Evolutionary conservation across 1,140 invertebrate genomes (phyloP), one percentile per base, ranked within the genome.

Genomic region (Conus ventricosus): DNA sequence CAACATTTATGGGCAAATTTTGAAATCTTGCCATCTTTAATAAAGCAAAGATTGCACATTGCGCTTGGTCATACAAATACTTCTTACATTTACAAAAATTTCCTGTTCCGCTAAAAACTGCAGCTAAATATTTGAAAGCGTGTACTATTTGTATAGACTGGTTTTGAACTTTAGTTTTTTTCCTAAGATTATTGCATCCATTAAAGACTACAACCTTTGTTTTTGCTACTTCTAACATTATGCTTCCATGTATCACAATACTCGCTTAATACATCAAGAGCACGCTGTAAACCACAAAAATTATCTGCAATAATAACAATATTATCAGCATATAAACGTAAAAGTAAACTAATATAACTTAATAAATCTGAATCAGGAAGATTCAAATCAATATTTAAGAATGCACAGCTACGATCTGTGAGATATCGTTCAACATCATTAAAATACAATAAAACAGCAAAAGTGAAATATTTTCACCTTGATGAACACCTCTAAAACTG

Each of bases 291-390:
- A 51, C 39, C 76, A 80, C n/a, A 15, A 80, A 80, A 80, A 3
- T 23, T 1, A 80, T 51, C 39, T 80, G 39, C 39, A 80, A 27
- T 51, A 80, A 27, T 27, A 80, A 80, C n/a, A 51, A 27, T 80
- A 10, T 27, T 5, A 17, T 80, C 76, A 80, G 39, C n/a, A 51
- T 1, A 27, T 11, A 51, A 80, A 13, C 2, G 39, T 51, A 80
- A 80, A 80, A 25, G 76, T 80, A 80, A 80, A 80, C 39, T 80
- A 80, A 80, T 80, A 5, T 25, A 15, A 80, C n/a, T 13, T 80
- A 11, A 63, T 11, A 13, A 63, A 63, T 63, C 39, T 39, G 39
- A 39, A 39, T 39, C 39, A 39, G 39, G 0, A 39, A 39, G 39
- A 39, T 39, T 39, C 3, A 39, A 39, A 39, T 39, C 39, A 39